Evolutionary conservation across 1,140 invertebrate species (phyloP).

Genomic region (Rhynchophorus ferrugineus): DNA sequence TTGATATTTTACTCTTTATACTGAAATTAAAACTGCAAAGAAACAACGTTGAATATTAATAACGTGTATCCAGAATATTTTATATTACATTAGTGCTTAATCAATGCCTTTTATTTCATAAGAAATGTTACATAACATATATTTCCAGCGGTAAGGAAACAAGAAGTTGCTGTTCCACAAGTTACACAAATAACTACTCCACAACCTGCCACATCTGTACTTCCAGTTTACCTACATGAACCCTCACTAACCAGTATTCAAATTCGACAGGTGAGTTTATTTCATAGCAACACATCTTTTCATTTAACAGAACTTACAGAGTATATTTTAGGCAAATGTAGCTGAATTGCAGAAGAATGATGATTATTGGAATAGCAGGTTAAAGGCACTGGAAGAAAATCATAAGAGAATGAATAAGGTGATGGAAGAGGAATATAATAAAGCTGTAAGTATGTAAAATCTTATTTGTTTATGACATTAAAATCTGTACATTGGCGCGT

Average conservation of each 20-base stretch:
- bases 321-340: conserved; percentile 24
- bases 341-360: conserved; percentile 40
- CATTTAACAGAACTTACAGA: background rate
- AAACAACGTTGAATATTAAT: conserved; percentile 2
- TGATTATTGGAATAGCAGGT: conserved; percentile 46
- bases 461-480: background rate
- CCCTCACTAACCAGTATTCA: conserved; percentile 38
- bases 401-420: conserved; percentile 45
- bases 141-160: conserved; percentile 21
- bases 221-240: conserved; percentile 33
- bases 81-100: background rate
- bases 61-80: background rate
- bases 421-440: conserved; percentile 47
- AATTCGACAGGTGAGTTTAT: conserved; percentile 30
- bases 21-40: background rate
- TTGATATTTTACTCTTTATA: background rate
- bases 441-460: conserved; percentile 37
- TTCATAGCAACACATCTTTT: too few relatives aligned
- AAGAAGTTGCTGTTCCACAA: background rate
- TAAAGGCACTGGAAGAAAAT: conserved; percentile 44
- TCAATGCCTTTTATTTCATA: background rate
- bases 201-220: conserved; percentile 11
- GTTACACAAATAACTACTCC: conserved; percentile 5
- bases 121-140: background rate
- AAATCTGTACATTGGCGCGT: too few relatives aligned